Conservation (phyloP, 2,797 vertebrate genomes). For the Sparus aurata region DNA sequence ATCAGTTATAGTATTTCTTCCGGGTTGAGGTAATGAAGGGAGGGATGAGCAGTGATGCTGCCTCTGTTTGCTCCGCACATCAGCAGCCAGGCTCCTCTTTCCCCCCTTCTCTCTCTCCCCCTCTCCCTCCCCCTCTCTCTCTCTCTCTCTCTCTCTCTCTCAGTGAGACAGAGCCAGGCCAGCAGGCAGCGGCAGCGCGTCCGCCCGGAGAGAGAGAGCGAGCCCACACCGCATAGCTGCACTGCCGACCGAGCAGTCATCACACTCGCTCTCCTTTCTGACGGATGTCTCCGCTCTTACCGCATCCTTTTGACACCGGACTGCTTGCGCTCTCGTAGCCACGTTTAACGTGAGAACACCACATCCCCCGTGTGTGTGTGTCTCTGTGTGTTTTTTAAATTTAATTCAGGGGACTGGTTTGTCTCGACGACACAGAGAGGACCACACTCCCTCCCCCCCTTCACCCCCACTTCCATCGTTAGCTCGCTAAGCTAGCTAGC, state of each 20-base stretch:
- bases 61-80: slow-evolving; percentile 64
- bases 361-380: slow-evolving; percentile 14
- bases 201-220: slow-evolving; percentile 52
- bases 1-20: slow-evolving; percentile 69
- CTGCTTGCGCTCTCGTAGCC: not conserved
- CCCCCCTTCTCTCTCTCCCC: slow-evolving; percentile 24
- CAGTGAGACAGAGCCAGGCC: slow-evolving; percentile 49
- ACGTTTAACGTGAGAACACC: slow-evolving; percentile 2
- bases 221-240: slow-evolving; percentile 49
- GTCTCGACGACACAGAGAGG: slow-evolving; percentile 66
- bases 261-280: slow-evolving; percentile 3
- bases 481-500: slow-evolving; percentile 80
- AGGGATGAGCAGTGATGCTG: slow-evolving; percentile 78
- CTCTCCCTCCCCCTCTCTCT: slow-evolving; percentile 22
- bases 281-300: slow-evolving; percentile 56
- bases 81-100: slow-evolving; percentile 63
- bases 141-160: not conserved
- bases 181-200: slow-evolving; percentile 69
- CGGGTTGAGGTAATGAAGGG: slow-evolving; percentile 75
- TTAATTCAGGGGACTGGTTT: slow-evolving; percentile 46
- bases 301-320: slow-evolving; percentile 34
- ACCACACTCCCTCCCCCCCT: slow-evolving; percentile 49
- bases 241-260: slow-evolving; percentile 22
- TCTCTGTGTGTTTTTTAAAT: not conserved
- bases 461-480: slow-evolving; percentile 43